phyloP scores from a whole-genome alignment of 2,113 vertebrate genomes.

The Nycticebus coucang region DNA sequence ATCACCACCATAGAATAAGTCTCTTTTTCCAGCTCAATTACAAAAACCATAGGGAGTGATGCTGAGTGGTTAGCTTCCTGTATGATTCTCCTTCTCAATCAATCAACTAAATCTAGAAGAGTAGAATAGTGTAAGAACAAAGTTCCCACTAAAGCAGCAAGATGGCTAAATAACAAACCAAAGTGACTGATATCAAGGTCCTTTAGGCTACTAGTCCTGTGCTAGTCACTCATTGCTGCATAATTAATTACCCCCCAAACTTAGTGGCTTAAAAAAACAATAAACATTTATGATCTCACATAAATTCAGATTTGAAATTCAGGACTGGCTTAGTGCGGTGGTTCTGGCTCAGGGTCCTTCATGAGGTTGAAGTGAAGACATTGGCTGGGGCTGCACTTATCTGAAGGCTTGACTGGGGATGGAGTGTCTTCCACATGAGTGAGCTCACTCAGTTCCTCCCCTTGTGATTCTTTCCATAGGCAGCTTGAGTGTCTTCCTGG shows the following conservation, averaged over 20 bases:
- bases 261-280: background rate
- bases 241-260: background rate
- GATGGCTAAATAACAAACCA: background rate
- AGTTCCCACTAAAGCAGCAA: background rate
- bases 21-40: constrained; percentile 14
- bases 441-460: background rate
- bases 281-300: background rate
- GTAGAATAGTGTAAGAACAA: background rate
- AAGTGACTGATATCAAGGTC: background rate
- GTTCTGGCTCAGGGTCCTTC: background rate
- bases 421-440: background rate
- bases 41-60: background rate
- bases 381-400: background rate
- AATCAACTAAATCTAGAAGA: background rate
- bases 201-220: background rate
- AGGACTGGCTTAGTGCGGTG: background rate
- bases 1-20: background rate
- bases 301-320: constrained; percentile 3
- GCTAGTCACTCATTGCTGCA: background rate
- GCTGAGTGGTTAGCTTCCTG: background rate
- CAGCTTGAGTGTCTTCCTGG: background rate
- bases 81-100: background rate
- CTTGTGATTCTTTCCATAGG: background rate
- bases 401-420: background rate
- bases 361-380: background rate